Percentiles rank a stretch among this genome's conserved stretches.
These are phyloP conservation scores for Lagria hirta DNA, from an alignment of 2,888 invertebrate species.

Conservation along the genomic window DNA sequence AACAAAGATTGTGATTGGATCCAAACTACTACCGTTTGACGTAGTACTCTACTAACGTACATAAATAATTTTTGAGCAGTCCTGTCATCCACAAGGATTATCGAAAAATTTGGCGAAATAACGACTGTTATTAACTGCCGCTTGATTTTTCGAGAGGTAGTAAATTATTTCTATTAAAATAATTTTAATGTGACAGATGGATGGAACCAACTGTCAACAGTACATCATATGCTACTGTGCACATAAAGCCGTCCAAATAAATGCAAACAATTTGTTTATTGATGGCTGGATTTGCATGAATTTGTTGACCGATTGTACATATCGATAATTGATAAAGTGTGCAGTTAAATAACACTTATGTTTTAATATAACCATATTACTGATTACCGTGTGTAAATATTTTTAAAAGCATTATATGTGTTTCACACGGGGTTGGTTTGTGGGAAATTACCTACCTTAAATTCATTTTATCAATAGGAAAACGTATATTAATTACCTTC, in stretches of 20 bases:
- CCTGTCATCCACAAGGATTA: conserved; percentile 4
- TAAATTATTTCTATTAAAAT: conserved; percentile 50
- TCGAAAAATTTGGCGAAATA: conserved; percentile 2
- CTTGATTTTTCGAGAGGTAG: conserved; percentile 30
- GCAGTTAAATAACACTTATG: conserved; percentile 51
- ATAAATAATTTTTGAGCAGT: too few species aligned
- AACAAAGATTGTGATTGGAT: background rate
- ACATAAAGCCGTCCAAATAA: conserved; percentile 39
- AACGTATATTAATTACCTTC: too few species aligned
- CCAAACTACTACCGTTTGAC: too few species aligned
- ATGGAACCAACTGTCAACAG: conserved; percentile 47
- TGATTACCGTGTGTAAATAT: conserved; percentile 39
- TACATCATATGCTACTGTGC: conserved; percentile 53
- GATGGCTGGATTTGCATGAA: conserved; percentile 6
- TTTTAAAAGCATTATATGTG: conserved; percentile 29
- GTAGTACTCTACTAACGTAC: too few species aligned
- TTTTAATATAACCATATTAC: conserved; percentile 47
- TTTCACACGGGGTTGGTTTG: conserved; percentile 22
- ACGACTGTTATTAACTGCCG: conserved; percentile 12
- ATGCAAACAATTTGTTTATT: background rate
- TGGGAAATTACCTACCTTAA: conserved; percentile 9
- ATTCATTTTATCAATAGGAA: too few species aligned
- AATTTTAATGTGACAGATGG: conserved; percentile 53
- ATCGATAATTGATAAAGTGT: conserved; percentile 50
- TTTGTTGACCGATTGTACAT: conserved; percentile 32